Percentiles rank a stretch among this genome's conserved stretches.
Evolutionary conservation across 2,797 vertebrate species (phyloP).

Genomic region (Nasua narica): DNA sequence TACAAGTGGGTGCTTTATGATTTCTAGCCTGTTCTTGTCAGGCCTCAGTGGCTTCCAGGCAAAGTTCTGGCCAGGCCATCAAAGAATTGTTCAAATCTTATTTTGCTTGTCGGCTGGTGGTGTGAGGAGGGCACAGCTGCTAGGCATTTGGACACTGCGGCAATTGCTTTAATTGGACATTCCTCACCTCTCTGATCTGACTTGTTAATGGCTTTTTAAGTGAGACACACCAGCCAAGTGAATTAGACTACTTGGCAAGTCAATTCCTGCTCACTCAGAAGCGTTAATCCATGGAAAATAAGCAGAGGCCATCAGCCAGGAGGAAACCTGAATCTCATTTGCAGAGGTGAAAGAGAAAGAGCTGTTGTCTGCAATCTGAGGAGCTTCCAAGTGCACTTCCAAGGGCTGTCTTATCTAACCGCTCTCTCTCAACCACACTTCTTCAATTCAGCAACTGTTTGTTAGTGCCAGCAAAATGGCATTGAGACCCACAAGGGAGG

Average conservation of each 20-base stretch:
- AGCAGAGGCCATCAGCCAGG: slow-evolving; percentile 59
- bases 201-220: slow-evolving; percentile 75
- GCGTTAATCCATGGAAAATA: slow-evolving; percentile 63
- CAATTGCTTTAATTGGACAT: slow-evolving; percentile 66
- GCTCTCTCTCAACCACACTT: background rate
- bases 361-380: background rate
- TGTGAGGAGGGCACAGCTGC: slow-evolving; percentile 45
- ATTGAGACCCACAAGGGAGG: background rate
- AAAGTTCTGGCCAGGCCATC: slow-evolving; percentile 5
- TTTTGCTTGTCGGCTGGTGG: slow-evolving; percentile 11
- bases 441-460: background rate
- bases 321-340: slow-evolving; percentile 41
- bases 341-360: slow-evolving; percentile 30
- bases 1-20: background rate
- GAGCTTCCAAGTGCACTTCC: background rate
- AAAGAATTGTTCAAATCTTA: slow-evolving; percentile 30
- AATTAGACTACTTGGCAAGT: slow-evolving; percentile 70
- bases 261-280: slow-evolving; percentile 58
- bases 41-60: background rate
- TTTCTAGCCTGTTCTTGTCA: background rate
- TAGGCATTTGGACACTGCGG: slow-evolving; percentile 52
- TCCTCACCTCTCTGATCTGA: slow-evolving; percentile 58
- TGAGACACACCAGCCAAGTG: slow-evolving; percentile 67
- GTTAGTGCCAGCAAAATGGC: background rate
- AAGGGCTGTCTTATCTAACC: background rate